Conservation (phyloP, 2,888 invertebrate genomes). For the Zaprionus obscuricornis region DNA sequence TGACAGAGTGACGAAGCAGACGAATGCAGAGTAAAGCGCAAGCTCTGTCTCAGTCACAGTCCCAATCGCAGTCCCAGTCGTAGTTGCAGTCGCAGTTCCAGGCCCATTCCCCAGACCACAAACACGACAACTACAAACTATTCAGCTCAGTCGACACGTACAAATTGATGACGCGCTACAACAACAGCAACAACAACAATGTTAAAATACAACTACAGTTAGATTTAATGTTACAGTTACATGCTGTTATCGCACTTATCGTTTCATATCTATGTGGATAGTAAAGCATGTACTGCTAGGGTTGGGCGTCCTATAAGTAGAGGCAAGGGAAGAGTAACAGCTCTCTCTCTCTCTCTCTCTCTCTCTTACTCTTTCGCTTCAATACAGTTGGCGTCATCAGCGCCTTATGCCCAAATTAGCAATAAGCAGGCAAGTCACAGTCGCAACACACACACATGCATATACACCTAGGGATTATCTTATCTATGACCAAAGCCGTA, state of each 20-base stretch:
- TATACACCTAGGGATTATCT: conserved; percentile 79
- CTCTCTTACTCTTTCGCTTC: too few species aligned
- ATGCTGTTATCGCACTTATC: conserved; percentile 48
- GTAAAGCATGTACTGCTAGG: too few species aligned
- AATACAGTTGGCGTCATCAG: conserved; percentile 38
- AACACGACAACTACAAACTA: conserved; percentile 19
- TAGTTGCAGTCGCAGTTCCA: conserved; percentile 8
- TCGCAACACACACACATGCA: conserved; percentile 45
- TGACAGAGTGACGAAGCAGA: conserved; percentile 44
- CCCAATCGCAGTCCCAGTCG: not conserved
- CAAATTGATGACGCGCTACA: conserved; percentile 47
- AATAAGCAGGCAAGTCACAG: conserved; percentile 43
- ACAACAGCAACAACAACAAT: too few species aligned
- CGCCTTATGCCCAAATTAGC: conserved; percentile 70
- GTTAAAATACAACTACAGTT: conserved; percentile 19
- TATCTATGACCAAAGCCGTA: conserved; percentile 55
- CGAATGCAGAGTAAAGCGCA: too few species aligned
- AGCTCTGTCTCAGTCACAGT: too few species aligned
- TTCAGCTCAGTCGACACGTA: too few species aligned
- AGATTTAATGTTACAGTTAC: conserved; percentile 23
- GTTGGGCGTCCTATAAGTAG: too few species aligned
- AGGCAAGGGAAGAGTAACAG: too few species aligned
- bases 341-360: too few species aligned
- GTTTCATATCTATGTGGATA: conserved; percentile 35
- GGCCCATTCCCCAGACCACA: conserved; percentile 19